phyloP scores from a whole-genome alignment of 2,797 vertebrate species.

The Acrossocheilus fasciatus region DNA sequence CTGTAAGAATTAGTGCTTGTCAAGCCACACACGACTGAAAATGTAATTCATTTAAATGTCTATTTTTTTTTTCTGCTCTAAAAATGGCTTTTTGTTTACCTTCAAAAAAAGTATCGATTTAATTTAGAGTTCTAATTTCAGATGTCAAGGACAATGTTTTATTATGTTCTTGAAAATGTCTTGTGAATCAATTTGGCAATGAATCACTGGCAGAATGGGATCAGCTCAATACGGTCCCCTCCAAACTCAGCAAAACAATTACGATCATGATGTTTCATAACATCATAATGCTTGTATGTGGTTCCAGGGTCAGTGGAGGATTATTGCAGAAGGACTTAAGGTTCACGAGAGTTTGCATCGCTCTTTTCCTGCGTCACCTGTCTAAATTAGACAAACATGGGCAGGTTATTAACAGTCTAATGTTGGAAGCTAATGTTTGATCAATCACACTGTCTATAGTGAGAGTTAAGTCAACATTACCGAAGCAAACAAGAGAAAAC shows the following conservation, averaged over 20 bases:
- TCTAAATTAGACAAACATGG: constrained; percentile 62
- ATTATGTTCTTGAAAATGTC: constrained; percentile 65
- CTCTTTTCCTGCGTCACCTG: constrained; percentile 51
- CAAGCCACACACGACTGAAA: constrained; percentile 66
- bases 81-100: constrained; percentile 9
- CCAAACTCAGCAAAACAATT: constrained; percentile 48
- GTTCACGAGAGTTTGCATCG: not conserved
- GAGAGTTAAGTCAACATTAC: constrained; percentile 71
- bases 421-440: constrained; percentile 73
- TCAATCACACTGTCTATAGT: constrained; percentile 68
- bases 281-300: not conserved
- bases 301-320: not conserved
- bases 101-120: constrained; percentile 56
- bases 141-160: constrained; percentile 62
- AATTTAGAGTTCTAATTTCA: constrained; percentile 61
- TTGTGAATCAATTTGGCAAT: constrained; percentile 62
- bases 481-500: constrained; percentile 71
- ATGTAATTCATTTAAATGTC: constrained; percentile 67
- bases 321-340: constrained; percentile 7
- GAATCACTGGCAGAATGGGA: constrained; percentile 59
- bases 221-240: constrained; percentile 49
- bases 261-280: constrained; percentile 49
- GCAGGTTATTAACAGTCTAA: constrained; percentile 72
- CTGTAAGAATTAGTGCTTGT: constrained; percentile 27
- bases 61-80: constrained; percentile 12